Conservation (phyloP, 2,888 invertebrate genomes). For the Antitype chi region DNA sequence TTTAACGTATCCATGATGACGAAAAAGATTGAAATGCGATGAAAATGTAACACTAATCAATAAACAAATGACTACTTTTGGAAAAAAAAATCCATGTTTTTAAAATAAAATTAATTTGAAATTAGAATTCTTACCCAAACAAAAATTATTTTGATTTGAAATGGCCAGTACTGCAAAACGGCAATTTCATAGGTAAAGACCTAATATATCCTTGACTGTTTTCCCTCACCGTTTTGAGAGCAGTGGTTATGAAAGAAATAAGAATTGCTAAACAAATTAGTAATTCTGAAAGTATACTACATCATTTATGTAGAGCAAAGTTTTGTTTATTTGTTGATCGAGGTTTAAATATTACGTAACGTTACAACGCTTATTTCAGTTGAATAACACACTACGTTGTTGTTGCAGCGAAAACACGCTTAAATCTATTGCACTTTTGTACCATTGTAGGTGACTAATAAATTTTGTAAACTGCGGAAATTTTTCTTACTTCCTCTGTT, state of each 20-base stretch:
- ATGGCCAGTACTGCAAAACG: too few relatives aligned
- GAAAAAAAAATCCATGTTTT: too few relatives aligned
- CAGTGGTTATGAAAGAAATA: constrained; percentile 14
- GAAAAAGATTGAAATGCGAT: too few relatives aligned
- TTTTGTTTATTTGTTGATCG: constrained; percentile 47
- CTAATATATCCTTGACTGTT: too few relatives aligned
- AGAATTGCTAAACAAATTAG: constrained; percentile 17
- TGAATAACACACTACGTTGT: constrained; percentile 13
- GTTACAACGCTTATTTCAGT: constrained; percentile 2
- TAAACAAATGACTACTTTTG: too few relatives aligned
- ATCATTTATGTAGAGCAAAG: constrained; percentile 17
- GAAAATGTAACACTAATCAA: too few relatives aligned
- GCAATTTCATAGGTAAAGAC: too few relatives aligned
- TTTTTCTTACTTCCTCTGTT: neutral
- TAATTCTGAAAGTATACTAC: constrained; percentile 30
- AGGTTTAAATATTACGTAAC: constrained; percentile 34
- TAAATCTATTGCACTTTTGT: constrained; percentile 24
- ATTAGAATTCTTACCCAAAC: too few relatives aligned
- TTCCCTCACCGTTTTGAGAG: too few relatives aligned
- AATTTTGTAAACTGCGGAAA: neutral
- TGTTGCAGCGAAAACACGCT: constrained; percentile 15
- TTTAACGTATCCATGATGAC: too few relatives aligned
- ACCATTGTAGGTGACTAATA: constrained; percentile 15
- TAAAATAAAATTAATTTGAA: too few relatives aligned
- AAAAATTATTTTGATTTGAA: too few relatives aligned